Evolutionary conservation across 1,140 invertebrate genomes (phyloP), one percentile per base, ranked within the genome.

Genomic region (Rhyzopertha dominica): DNA sequence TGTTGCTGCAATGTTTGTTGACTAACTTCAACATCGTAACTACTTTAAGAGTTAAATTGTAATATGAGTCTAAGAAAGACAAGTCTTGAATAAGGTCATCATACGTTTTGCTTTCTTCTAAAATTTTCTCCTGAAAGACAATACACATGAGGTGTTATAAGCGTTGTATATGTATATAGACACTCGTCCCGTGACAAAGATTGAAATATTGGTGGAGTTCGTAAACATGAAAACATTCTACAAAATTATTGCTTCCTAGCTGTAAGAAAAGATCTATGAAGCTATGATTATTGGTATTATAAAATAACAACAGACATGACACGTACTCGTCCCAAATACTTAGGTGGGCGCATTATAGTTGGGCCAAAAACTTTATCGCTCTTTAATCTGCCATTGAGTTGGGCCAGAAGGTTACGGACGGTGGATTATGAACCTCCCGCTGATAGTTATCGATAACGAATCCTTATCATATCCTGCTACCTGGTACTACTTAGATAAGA

Each of bases 1-100:
- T 71, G 12, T 69, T 63, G 31, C 70, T 63, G 60, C 86, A 90
- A 50, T 79, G 75, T 5, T 68, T 71, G 1, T 69, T 77, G 4
- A 86, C 78, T 81, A 87, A 88, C 63, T 92, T 91, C 28, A 94
- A 67, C 66, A 90, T 76, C 78, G 90, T 82, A 10, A 90, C 77
- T 12, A 85, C 87, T 64, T 96, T 96, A 5, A 95, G 65, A 0
- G 91, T 95, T 35, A 96, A 71, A 76, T 97, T 96, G 63, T 90
- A 87, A 66, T 96, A 96, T 1, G 84, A 82, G 66, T 97, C 93
- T 8, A 85, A 61, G 62, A 94, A 95, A n/a, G n/a, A n/a, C 38
- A 80, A 79, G 65, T 92, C 90, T 69, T 94, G 87, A 25, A 97
- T 83, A n/a, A 97, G 81, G 66, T 97, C 92, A 18, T 81, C 78